phyloP scores from a whole-genome alignment of 1,140 invertebrate genomes.

The Drosophila cardini region DNA sequence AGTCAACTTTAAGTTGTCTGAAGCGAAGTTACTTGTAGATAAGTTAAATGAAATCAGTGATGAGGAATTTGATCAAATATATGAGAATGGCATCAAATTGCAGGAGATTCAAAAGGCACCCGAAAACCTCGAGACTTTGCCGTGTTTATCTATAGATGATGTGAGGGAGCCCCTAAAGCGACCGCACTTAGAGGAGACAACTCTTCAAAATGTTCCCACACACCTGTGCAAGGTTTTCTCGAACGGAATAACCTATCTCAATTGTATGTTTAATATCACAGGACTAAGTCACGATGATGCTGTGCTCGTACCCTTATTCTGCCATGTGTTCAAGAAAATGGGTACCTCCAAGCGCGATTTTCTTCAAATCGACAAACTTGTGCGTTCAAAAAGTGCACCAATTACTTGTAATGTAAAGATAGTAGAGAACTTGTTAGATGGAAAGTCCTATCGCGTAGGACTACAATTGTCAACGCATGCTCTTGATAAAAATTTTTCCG shows the following conservation, averaged over 20 bases:
- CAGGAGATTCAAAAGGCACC: slow-evolving; percentile 89
- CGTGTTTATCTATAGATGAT: slow-evolving; percentile 91
- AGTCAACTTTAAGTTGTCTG: slow-evolving; percentile 86
- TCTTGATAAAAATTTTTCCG: slow-evolving; percentile 90
- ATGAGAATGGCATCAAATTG: slow-evolving; percentile 89
- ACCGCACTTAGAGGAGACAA: slow-evolving; percentile 86
- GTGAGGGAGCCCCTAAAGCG: slow-evolving; percentile 88
- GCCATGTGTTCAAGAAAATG: slow-evolving; percentile 91
- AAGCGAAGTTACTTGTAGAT: slow-evolving; percentile 88
- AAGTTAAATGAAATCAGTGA: slow-evolving; percentile 88
- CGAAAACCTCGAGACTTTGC: slow-evolving; percentile 91
- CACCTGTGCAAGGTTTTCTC: slow-evolving; percentile 92
- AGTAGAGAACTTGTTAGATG: slow-evolving; percentile 88
- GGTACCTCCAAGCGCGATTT: slow-evolving; percentile 92
- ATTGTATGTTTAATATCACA: slow-evolving; percentile 90
- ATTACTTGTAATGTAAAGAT: slow-evolving; percentile 89
- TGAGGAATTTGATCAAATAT: slow-evolving; percentile 89
- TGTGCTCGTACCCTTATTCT: slow-evolving; percentile 92
- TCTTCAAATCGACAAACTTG: slow-evolving; percentile 91
- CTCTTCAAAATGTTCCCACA: slow-evolving; percentile 87
- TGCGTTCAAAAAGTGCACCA: slow-evolving; percentile 92
- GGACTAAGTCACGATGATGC: slow-evolving; percentile 88
- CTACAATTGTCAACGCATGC: slow-evolving; percentile 92
- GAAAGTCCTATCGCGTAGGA: slow-evolving; percentile 89
- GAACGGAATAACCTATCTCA: slow-evolving; percentile 94